Conservation (phyloP, 1,140 invertebrate genomes). For the Drosophila yakuba region DNA sequence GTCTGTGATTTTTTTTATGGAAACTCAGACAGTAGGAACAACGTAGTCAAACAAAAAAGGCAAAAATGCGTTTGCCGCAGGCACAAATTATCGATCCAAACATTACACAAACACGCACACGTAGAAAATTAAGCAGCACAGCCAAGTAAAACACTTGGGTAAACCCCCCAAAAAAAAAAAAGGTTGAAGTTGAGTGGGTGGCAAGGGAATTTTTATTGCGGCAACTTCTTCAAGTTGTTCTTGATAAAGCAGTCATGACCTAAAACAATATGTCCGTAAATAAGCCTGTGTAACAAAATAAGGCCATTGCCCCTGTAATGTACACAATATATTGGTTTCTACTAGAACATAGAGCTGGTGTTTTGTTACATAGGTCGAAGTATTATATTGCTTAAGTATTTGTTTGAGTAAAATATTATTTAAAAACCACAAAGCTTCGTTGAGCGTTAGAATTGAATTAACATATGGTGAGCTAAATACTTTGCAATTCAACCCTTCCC, state of each 20-base stretch:
- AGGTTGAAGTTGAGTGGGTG: constrained; percentile 3
- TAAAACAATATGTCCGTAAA: constrained; percentile 61
- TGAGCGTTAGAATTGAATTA: no score
- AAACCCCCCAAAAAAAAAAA: constrained; percentile 15
- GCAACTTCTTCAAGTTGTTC: constrained; percentile 42
- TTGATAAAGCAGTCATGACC: constrained; percentile 74
- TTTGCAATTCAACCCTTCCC: neutral
- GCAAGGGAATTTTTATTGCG: constrained; percentile 43
- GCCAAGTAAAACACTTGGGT: constrained; percentile 70
- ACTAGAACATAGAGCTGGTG: no score
- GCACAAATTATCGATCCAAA: constrained; percentile 47
- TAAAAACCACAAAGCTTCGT: no score
- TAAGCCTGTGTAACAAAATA: constrained; percentile 21
- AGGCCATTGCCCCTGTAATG: constrained; percentile 1
- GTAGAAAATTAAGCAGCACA: constrained; percentile 56
- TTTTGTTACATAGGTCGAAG: neutral
- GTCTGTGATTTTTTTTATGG: constrained; percentile 9
- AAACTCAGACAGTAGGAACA: constrained; percentile 2
- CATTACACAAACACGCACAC: constrained; percentile 12
- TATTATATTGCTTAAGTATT: neutral
- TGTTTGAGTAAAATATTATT: no score
- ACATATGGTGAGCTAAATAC: no score
- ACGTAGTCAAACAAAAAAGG: constrained; percentile 12
- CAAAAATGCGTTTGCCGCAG: constrained; percentile 69
- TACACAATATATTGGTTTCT: neutral